phyloP scores from a whole-genome alignment of 2,888 invertebrate species.

The Troides oblongomaculatus region DNA sequence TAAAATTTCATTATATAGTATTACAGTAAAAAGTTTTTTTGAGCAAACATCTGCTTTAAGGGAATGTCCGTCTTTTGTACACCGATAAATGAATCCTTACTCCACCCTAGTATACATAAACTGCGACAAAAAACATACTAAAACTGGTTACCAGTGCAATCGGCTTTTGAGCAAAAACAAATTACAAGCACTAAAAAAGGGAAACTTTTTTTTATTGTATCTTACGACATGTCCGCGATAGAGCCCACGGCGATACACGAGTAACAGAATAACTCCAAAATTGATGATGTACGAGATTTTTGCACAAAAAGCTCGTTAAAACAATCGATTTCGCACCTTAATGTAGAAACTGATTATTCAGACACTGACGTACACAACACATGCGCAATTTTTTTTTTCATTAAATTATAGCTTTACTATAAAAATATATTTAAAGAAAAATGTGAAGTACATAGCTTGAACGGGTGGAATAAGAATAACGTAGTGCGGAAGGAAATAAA shows the following conservation, averaged over 20 bases:
- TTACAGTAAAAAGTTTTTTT: not conserved
- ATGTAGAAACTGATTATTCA: not conserved
- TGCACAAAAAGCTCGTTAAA: constrained; percentile 13
- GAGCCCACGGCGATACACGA: not conserved
- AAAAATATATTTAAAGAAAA: not conserved
- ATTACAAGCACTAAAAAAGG: constrained; percentile 20
- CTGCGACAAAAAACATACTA: constrained; percentile 17
- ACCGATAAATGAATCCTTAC: constrained; percentile 7
- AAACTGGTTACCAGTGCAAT: constrained; percentile 18
- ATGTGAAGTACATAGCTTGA: not conserved
- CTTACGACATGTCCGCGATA: constrained; percentile 4
- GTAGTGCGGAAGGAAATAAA: not conserved
- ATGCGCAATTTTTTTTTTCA: not conserved
- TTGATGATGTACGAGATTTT: not conserved
- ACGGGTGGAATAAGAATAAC: not conserved
- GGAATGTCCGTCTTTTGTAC: constrained; percentile 4
- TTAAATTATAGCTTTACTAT: not conserved
- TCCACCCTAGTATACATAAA: not conserved
- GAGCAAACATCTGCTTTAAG: constrained; percentile 13
- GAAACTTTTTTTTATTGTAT: constrained; percentile 17
- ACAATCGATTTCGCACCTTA: not conserved
- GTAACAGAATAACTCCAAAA: constrained; percentile 1
- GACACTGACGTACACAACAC: not conserved
- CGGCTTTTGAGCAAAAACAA: constrained; percentile 24
- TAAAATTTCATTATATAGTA: constrained; percentile 4